Evolutionary conservation across 2,113 vertebrate genomes (phyloP).

Genomic region (Marcusenius ussheri): DNA sequence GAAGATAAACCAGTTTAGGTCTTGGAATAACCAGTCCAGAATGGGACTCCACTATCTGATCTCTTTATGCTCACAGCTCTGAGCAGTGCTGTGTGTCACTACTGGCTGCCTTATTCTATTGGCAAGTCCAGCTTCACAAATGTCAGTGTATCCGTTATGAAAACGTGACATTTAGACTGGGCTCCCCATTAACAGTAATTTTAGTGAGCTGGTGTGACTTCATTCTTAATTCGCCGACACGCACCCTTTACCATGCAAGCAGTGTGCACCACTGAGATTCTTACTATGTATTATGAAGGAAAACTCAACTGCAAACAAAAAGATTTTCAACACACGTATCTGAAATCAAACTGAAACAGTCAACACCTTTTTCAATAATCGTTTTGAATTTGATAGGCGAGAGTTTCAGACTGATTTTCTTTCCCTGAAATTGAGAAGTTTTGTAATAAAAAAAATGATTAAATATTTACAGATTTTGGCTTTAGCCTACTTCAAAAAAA

Average conservation of each 20-base stretch:
- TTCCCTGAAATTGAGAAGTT: background rate
- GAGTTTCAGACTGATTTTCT: background rate
- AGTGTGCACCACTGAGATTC: conserved; percentile 49
- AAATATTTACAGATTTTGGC: conserved; percentile 14
- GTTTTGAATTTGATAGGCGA: background rate
- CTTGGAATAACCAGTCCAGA: conserved; percentile 49
- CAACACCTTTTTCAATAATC: background rate
- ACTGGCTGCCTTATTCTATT: conserved; percentile 61
- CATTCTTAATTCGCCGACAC: conserved; percentile 50
- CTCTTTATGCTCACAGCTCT: conserved; percentile 56
- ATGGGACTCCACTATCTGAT: conserved; percentile 36
- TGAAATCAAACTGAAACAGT: background rate
- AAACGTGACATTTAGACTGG: conserved; percentile 71
- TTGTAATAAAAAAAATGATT: background rate
- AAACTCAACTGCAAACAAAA: background rate
- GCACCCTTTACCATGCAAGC: conserved; percentile 12
- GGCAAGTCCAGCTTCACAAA: conserved; percentile 72
- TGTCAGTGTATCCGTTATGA: conserved; percentile 70
- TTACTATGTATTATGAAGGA: conserved; percentile 68
- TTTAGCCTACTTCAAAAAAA: background rate
- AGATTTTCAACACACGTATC: background rate
- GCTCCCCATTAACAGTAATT: conserved; percentile 60
- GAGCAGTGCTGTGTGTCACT: conserved; percentile 56
- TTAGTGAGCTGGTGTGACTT: conserved; percentile 57
- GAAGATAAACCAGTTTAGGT: conserved; percentile 7